Evolutionary conservation across 92 coral and sea anemone genomes (phyloP).

Genomic region (Zoanthus sansibaricus): DNA sequence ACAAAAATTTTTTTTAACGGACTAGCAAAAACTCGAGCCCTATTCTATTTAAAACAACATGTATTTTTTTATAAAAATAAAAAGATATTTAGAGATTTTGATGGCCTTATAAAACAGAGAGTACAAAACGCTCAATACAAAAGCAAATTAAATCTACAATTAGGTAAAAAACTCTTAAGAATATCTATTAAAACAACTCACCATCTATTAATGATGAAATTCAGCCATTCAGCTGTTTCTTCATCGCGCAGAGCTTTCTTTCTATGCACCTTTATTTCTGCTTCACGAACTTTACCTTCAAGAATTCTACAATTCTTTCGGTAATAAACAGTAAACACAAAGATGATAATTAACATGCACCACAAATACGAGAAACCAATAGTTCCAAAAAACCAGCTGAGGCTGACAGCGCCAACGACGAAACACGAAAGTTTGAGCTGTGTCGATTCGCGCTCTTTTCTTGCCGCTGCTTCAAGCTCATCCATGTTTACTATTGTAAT

Average conservation of each 20-base stretch:
- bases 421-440: constrained; percentile 81
- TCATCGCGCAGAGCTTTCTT: constrained; percentile 90
- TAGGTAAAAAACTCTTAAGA: too few species aligned
- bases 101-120: neutral
- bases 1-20: neutral
- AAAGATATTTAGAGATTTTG: neutral
- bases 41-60: neutral
- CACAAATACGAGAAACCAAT: constrained; percentile 81
- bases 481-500: constrained; percentile 60
- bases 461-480: constrained; percentile 68
- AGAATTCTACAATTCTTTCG: constrained; percentile 83
- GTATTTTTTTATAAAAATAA: neutral
- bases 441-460: constrained; percentile 76
- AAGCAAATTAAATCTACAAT: neutral
- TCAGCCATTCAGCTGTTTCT: constrained; percentile 95
- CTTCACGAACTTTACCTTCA: constrained; percentile 79
- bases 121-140: neutral
- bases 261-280: constrained; percentile 87
- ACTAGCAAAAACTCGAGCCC: neutral
- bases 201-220: constrained; percentile 93
- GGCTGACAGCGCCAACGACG: constrained; percentile 65
- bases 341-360: constrained; percentile 78
- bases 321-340: constrained; percentile 83
- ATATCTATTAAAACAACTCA: constrained; percentile 41
- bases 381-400: constrained; percentile 87